Evolutionary conservation across 2,797 vertebrate genomes (phyloP).

Genomic region (Microctenopoma lineatum): DNA sequence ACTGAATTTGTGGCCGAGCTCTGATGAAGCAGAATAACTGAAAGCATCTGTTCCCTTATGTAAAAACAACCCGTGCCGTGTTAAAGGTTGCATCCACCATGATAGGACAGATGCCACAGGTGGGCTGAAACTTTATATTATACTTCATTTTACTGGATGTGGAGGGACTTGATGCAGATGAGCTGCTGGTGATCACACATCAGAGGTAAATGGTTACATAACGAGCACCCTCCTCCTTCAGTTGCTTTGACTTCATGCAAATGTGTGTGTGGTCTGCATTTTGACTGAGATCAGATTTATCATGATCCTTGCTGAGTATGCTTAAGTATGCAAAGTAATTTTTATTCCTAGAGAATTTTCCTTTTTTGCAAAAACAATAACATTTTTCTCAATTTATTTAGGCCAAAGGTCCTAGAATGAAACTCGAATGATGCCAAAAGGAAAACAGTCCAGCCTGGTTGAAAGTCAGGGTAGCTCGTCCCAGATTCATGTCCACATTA

Average conservation of each 20-base stretch:
- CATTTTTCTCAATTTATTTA: not conserved
- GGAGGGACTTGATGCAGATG: not conserved
- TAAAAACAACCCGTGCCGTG: not conserved
- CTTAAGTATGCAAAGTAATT: no score
- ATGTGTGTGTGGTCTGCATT: conserved; percentile 22
- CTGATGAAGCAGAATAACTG: conserved; percentile 5
- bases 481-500: not conserved
- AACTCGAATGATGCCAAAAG: not conserved
- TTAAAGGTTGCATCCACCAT: conserved; percentile 6
- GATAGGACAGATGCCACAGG: not conserved
- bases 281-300: conserved; percentile 8
- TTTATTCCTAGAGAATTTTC: not conserved
- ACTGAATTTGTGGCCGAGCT: not conserved
- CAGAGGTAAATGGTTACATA: conserved; percentile 10
- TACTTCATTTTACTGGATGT: conserved; percentile 22
- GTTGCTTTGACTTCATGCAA: conserved; percentile 37
- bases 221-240: conserved; percentile 3
- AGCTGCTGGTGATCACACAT: not conserved
- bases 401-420: not conserved
- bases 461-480: not conserved
- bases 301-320: conserved; percentile 1
- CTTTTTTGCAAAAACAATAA: no score
- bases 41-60: conserved; percentile 11
- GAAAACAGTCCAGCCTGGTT: not conserved
- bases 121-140: conserved; percentile 19